A percentile compares a stretch with the other conserved stretches of the same genome.
These are phyloP conservation scores for Raphicerus campestris DNA, from an alignment of 2,113 vertebrate genomes.

Conservation along the genomic window DNA sequence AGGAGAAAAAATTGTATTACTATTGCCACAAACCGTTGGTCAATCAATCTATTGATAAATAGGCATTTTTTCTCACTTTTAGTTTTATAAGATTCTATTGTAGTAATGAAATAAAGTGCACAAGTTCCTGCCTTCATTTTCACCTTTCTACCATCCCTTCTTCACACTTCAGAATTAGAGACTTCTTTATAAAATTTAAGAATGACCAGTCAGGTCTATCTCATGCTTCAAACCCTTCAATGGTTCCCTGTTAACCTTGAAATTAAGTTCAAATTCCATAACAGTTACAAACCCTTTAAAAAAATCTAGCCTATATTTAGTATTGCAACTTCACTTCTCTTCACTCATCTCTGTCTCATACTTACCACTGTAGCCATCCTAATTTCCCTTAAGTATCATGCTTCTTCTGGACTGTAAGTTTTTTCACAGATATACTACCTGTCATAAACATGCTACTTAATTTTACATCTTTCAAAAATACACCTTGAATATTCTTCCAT, in stretches of 20 bases:
- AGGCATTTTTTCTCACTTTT: background rate
- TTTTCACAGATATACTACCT: background rate
- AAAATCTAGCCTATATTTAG: background rate
- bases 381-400: background rate
- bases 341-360: background rate
- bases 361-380: background rate
- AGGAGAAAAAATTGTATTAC: background rate
- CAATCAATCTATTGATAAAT: background rate
- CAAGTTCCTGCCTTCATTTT: background rate
- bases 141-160: background rate
- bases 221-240: background rate
- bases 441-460: background rate
- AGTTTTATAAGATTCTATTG: background rate
- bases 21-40: background rate
- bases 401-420: background rate
- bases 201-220: background rate
- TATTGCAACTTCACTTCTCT: background rate
- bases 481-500: background rate
- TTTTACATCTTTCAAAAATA: background rate
- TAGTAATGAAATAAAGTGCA: background rate
- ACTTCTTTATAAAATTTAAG: slow-evolving; percentile 17
- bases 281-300: background rate
- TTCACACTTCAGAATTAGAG: background rate
- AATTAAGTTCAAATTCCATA: background rate
- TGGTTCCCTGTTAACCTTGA: background rate